Percentiles rank a stretch among this genome's conserved stretches.
These are phyloP conservation scores for Epinotia bilunana DNA, from an alignment of 2,888 invertebrate genomes.

Conservation along the genomic window DNA sequence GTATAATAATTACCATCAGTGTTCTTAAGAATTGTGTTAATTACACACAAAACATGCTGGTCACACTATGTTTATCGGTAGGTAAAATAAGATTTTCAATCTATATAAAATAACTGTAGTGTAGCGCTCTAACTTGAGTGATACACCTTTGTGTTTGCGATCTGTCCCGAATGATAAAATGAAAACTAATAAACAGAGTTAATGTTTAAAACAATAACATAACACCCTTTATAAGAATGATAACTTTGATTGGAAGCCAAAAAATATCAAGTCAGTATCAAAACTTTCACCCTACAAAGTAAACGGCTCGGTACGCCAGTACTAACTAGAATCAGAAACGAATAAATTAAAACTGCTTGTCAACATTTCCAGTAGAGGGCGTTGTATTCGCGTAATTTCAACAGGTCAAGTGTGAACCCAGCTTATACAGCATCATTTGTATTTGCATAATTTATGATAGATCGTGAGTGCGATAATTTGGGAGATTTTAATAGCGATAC, in stretches of 20 bases:
- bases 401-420: too few relatives aligned
- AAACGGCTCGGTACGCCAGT: neutral
- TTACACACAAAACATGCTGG: slow-evolving; percentile 9
- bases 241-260: slow-evolving; percentile 61
- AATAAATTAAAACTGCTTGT: neutral
- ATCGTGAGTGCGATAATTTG: too few relatives aligned
- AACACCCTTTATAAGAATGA: slow-evolving; percentile 61
- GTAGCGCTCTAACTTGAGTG: neutral
- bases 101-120: neutral
- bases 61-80: slow-evolving; percentile 1
- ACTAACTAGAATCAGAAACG: neutral
- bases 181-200: slow-evolving; percentile 24
- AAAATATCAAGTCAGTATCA: slow-evolving; percentile 44
- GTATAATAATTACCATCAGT: neutral
- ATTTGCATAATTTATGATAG: too few relatives aligned
- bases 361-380: neutral
- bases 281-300: slow-evolving; percentile 14
- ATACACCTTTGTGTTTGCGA: neutral
- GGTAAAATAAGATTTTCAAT: neutral
- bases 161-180: slow-evolving; percentile 21
- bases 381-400: too few relatives aligned
- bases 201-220: slow-evolving; percentile 43
- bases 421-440: too few relatives aligned
- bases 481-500: too few relatives aligned
- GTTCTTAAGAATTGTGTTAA: slow-evolving; percentile 1